These are phyloP conservation scores for Rana temporaria DNA, from an alignment of 2,113 vertebrate genomes.

Conservation along the genomic window DNA sequence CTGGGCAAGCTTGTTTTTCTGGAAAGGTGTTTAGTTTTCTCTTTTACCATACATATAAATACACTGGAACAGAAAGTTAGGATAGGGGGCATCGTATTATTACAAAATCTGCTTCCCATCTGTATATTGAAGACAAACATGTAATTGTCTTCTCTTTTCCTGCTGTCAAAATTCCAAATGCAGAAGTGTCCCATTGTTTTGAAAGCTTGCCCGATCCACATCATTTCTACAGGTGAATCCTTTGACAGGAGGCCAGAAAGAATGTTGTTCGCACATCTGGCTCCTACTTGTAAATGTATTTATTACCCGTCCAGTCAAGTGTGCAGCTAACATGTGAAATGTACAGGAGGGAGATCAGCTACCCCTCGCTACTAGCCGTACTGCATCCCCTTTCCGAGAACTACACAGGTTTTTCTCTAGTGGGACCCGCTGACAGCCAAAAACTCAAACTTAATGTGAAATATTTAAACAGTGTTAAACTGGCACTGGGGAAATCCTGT, in stretches of 20 bases:
- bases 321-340: constrained; percentile 35
- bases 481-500: constrained; percentile 24
- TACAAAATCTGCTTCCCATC: no score
- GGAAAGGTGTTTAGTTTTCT: no score
- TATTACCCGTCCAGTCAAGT: constrained; percentile 13
- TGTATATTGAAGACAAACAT: no score
- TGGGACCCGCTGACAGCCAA: constrained; percentile 40
- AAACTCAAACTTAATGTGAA: constrained; percentile 35
- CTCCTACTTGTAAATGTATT: constrained; percentile 11
- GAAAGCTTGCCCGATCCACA: no score
- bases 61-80: no score
- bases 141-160: no score
- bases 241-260: background rate
- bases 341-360: background rate
- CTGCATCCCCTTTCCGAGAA: constrained; percentile 9
- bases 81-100: no score
- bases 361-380: background rate
- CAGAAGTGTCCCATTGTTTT: no score
- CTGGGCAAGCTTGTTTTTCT: no score
- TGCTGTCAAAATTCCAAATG: no score
- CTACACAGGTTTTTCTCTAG: constrained; percentile 4
- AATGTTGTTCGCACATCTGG: constrained; percentile 4
- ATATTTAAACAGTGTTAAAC: constrained; percentile 36
- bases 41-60: no score
- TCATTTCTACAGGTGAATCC: background rate